Conservation (phyloP, 2,797 vertebrate species). For the Xenopus petersii region DNA sequence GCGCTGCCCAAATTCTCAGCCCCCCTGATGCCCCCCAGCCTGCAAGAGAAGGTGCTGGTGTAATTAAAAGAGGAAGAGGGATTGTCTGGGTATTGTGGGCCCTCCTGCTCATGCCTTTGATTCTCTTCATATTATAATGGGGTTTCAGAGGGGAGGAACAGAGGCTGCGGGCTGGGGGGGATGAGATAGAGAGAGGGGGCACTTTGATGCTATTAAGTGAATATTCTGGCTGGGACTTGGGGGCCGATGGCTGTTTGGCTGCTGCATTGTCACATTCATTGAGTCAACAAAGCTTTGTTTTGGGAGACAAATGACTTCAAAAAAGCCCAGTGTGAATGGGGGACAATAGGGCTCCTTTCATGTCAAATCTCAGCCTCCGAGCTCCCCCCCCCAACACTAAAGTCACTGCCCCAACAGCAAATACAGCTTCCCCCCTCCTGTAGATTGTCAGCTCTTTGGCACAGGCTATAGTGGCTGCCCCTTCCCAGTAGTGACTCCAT, state of each 20-base stretch:
- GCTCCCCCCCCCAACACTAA: not conserved
- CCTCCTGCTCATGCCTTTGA: slow-evolving; percentile 16
- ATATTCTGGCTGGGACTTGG: slow-evolving; percentile 1
- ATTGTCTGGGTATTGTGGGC: not conserved
- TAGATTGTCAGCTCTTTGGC: no score
- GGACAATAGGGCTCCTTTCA: slow-evolving; percentile 18
- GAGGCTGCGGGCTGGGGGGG: not conserved
- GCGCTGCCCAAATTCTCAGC: no score
- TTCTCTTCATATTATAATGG: slow-evolving; percentile 40
- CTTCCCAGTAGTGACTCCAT: no score
- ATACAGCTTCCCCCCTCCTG: no score
- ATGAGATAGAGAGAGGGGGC: slow-evolving; percentile 3
- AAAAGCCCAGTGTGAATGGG: not conserved
- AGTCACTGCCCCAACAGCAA: not conserved
- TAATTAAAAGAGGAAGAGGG: slow-evolving; percentile 31
- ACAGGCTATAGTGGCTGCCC: no score
- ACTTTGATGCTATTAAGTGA: slow-evolving; percentile 40
- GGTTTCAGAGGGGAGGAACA: slow-evolving; percentile 12
- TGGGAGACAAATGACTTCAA: slow-evolving; percentile 30
- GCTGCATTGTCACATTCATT: not conserved
- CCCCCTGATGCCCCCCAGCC: no score
- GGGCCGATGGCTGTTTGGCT: slow-evolving; percentile 20
- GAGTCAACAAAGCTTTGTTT: slow-evolving; percentile 25
- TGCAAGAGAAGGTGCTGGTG: not conserved
- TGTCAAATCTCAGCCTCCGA: not conserved